Evolutionary conservation across 2,113 vertebrate species (phyloP).

Genomic region (Hemiprocne comata): DNA sequence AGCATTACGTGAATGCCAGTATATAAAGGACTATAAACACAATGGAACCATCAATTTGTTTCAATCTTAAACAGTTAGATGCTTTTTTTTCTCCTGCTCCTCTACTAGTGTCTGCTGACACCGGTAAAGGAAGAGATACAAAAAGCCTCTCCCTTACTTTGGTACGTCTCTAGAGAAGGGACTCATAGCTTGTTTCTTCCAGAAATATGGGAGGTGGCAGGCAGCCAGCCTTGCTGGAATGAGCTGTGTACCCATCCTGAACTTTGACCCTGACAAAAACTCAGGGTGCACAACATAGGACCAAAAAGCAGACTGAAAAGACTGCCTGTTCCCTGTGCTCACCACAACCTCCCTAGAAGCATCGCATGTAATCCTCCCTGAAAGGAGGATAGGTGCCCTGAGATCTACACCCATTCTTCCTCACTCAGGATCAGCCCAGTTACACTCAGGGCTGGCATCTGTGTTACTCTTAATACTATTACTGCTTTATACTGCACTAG

Average conservation of each 20-base stretch:
- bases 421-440: background rate
- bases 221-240: background rate
- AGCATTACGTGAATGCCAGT: background rate
- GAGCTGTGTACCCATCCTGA: background rate
- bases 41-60: background rate
- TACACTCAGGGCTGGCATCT: background rate
- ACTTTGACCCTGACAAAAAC: background rate
- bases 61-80: background rate
- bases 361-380: background rate
- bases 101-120: background rate
- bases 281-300: background rate
- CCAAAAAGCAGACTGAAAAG: background rate
- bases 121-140: background rate
- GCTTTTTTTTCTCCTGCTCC: background rate
- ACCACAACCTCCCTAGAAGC: background rate
- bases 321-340: background rate
- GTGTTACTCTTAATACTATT: background rate
- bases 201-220: background rate
- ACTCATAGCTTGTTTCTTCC: background rate
- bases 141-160: background rate
- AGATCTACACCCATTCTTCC: background rate
- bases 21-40: background rate
- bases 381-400: no score
- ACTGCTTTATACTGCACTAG: background rate
- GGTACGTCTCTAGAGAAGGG: background rate